Evolutionary conservation across 2,797 vertebrate species (phyloP).

Genomic region (Phrynocephalus forsythii): DNA sequence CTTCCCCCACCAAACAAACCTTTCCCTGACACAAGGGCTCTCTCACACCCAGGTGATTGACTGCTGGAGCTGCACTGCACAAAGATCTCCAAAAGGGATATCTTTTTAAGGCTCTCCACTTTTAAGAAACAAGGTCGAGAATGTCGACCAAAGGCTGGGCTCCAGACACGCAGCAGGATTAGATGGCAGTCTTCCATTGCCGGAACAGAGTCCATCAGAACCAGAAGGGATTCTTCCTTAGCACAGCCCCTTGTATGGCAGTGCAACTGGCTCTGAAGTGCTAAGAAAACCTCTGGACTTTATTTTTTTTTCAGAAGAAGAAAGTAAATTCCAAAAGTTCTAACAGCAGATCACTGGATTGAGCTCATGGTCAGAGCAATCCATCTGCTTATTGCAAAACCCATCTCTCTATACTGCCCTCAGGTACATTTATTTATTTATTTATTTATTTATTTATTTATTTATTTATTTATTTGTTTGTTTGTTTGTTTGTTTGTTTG

Average conservation of each 20-base stretch:
- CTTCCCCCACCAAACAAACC: no score
- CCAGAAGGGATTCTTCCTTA: background rate
- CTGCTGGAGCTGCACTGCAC: background rate
- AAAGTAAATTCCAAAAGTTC: background rate
- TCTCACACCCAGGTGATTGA: background rate
- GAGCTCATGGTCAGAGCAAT: background rate
- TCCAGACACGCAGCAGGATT: background rate
- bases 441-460: no score
- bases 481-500: no score
- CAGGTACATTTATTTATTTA: no score
- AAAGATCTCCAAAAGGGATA: background rate
- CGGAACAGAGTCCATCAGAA: background rate
- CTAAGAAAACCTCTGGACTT: no score
- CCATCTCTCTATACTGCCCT: background rate
- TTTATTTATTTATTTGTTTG: no score
- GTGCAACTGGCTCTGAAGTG: background rate
- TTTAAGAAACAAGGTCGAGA: background rate
- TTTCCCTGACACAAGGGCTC: background rate
- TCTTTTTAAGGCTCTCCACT: background rate
- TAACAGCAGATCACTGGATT: no score
- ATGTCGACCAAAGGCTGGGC: background rate
- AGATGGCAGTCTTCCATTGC: background rate
- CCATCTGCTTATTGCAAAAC: background rate
- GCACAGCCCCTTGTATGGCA: background rate
- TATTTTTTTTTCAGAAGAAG: background rate